A percentile compares a stretch with the other conserved stretches of the same genome.
Conservation (phyloP, 2,797 vertebrate genomes). For the Halcyon smyrnensis region DNA sequence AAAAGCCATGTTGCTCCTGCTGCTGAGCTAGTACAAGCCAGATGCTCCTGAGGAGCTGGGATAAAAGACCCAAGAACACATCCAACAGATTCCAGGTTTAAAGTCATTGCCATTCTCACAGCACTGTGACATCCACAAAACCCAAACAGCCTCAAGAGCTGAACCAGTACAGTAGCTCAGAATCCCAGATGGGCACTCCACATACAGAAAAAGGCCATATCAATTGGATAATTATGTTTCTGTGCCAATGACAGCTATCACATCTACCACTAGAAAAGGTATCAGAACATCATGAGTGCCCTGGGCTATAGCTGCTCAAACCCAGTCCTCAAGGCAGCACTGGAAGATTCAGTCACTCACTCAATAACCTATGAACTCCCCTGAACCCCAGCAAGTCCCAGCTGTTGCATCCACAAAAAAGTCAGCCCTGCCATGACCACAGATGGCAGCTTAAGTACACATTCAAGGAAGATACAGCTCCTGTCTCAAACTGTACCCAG, state of each 20-base stretch:
- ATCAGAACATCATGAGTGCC: background rate
- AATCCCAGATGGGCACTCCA: background rate
- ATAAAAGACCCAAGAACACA: background rate
- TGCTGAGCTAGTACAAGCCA: background rate
- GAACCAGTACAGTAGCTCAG: background rate
- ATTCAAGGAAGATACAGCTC: background rate
- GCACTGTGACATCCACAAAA: background rate
- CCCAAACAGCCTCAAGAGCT: background rate
- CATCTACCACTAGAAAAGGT: background rate
- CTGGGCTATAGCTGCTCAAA: background rate
- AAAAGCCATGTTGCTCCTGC: background rate
- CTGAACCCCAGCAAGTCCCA: background rate
- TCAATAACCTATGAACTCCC: background rate
- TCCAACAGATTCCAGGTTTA: background rate
- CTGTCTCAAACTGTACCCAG: background rate
- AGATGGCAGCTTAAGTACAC: background rate
- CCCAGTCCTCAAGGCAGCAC: background rate
- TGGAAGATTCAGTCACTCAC: background rate
- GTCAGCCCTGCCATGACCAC: background rate
- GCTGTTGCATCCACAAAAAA: background rate
- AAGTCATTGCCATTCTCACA: background rate
- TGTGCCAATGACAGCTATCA: background rate
- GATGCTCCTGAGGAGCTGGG: background rate
- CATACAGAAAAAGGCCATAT: background rate
- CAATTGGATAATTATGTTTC: background rate